A percentile compares a stretch with the other conserved stretches of the same genome.
phyloP scores from a whole-genome alignment of 2,888 invertebrate species.

The Rhogogaster chlorosoma region DNA sequence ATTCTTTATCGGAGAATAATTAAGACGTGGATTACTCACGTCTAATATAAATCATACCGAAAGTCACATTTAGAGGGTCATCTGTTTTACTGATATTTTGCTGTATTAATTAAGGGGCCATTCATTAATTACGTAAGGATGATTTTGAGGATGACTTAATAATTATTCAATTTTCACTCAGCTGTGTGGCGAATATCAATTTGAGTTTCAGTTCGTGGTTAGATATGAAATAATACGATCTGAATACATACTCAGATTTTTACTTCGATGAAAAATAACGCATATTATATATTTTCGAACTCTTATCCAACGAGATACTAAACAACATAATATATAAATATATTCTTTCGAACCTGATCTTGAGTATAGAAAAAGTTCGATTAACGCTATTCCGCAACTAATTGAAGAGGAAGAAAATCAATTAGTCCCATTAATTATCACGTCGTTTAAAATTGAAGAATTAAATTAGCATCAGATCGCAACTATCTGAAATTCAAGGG shows the following conservation, averaged over 20 bases:
- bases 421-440: neutral
- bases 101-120: neutral
- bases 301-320: too few species aligned
- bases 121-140: neutral
- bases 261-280: neutral
- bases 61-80: neutral
- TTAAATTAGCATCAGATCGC: neutral
- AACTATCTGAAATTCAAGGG: too few species aligned
- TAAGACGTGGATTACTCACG: neutral
- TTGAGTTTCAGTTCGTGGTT: neutral
- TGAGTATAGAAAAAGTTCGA: too few species aligned
- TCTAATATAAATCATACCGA: neutral
- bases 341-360: too few species aligned
- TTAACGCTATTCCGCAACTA: too few species aligned
- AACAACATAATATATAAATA: too few species aligned
- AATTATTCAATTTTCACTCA: too few species aligned
- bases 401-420: too few species aligned
- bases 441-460: neutral
- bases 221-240: neutral
- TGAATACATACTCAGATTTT: too few species aligned
- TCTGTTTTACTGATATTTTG: neutral
- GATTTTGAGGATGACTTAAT: too few species aligned
- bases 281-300: too few species aligned
- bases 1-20: neutral
- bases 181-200: neutral